phyloP scores from a whole-genome alignment of 2,888 invertebrate genomes.

The Cybosia mesomella region DNA sequence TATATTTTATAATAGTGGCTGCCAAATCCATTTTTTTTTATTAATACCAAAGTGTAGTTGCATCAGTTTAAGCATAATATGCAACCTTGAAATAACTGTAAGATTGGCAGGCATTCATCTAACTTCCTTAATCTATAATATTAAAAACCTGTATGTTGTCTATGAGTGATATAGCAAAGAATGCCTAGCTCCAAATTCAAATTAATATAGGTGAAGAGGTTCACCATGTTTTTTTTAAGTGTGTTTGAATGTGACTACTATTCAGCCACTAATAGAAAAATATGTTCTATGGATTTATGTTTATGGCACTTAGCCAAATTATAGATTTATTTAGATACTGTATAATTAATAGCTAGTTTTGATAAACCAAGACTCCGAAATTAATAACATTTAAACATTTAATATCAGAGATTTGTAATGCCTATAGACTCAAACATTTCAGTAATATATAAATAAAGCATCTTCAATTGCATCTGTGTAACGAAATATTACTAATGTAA shows the following conservation, averaged over 20 bases:
- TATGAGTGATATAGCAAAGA: background rate
- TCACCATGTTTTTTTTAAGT: background rate
- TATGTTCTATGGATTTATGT: constrained; percentile 30
- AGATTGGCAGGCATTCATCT: constrained; percentile 8
- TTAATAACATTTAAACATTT: background rate
- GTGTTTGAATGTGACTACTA: background rate
- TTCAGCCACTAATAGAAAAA: constrained; percentile 29
- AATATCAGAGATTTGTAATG: background rate
- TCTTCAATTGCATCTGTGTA: constrained; percentile 45
- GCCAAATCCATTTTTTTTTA: background rate
- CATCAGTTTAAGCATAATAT: background rate
- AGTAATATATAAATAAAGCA: constrained; percentile 35
- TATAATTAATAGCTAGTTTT: constrained; percentile 14
- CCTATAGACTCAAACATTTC: background rate
- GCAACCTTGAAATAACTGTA: constrained; percentile 33
- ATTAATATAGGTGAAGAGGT: background rate
- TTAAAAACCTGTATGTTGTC: constrained; percentile 7
- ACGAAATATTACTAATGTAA: constrained; percentile 64
- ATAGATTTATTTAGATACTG: constrained; percentile 18
- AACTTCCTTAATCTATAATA: constrained; percentile 28
- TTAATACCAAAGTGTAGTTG: background rate
- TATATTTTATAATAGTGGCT: background rate
- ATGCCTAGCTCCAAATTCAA: background rate
- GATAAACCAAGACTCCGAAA: background rate
- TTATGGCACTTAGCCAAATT: constrained; percentile 37